phyloP scores from a whole-genome alignment of 2,797 vertebrate species.

The Xenops minutus region DNA sequence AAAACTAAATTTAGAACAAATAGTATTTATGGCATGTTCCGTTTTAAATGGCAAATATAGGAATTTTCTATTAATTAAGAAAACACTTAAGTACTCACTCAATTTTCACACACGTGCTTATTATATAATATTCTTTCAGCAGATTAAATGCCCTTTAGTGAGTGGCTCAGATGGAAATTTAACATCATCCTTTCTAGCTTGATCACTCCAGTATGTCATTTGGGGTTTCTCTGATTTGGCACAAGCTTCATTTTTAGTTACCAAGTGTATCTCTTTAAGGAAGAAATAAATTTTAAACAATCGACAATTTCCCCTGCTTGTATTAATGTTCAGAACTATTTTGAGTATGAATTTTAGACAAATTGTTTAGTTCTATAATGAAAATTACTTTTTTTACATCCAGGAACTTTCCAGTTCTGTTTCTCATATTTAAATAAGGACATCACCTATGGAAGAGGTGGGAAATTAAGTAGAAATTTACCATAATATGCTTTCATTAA shows the following conservation, averaged over 20 bases:
- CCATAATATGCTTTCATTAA: neutral
- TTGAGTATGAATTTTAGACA: neutral
- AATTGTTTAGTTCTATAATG: neutral
- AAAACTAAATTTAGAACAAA: neutral
- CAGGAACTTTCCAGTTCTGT: neutral
- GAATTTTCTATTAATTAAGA: neutral
- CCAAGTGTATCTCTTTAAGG: neutral
- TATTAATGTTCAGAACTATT: neutral
- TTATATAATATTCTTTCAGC: neutral
- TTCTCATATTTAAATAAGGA: neutral
- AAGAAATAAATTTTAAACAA: neutral
- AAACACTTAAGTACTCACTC: neutral
- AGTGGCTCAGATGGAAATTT: neutral
- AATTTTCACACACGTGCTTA: neutral
- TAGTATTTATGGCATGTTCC: neutral
- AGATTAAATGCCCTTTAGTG: neutral
- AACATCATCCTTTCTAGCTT: neutral
- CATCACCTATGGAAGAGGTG: neutral
- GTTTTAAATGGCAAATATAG: neutral
- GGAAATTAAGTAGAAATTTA: neutral
- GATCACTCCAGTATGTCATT: neutral
- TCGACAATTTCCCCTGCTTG: accelerated
- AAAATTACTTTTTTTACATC: neutral
- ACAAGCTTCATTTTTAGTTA: neutral
- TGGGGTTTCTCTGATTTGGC: neutral